A percentile compares a stretch with the other conserved stretches of the same genome.
Evolutionary conservation across 2,797 vertebrate species (phyloP).

Genomic region (Meda fulgida): DNA sequence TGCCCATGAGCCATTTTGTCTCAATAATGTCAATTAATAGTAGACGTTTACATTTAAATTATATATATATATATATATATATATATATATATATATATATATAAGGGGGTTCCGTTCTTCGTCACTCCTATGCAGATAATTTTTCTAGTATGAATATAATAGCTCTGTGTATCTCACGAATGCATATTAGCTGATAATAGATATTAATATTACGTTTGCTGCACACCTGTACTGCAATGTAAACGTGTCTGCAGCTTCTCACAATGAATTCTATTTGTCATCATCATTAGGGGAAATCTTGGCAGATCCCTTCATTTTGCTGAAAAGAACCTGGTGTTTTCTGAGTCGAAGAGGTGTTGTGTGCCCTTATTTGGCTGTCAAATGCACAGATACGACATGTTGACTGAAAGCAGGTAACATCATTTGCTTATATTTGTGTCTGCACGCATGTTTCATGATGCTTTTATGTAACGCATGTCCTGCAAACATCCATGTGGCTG

Average conservation of each 20-base stretch:
- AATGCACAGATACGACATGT: constrained; percentile 61
- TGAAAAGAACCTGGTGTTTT: constrained; percentile 24
- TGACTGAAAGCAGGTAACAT: constrained; percentile 68
- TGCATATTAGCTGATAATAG: not conserved
- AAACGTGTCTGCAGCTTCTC: not conserved
- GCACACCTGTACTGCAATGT: constrained; percentile 3
- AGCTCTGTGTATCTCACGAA: not conserved
- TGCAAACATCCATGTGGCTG: not conserved
- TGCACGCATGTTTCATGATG: not conserved
- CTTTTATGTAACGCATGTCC: not conserved
- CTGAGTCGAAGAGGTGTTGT: constrained; percentile 6
- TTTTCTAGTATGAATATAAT: not conserved
- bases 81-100: not conserved
- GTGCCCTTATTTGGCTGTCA: constrained; percentile 18
- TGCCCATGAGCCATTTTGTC: not conserved
- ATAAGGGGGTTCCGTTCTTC: constrained; percentile 6
- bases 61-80: not conserved
- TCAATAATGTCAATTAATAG: not conserved
- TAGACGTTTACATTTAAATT: not conserved
- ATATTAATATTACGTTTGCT: not conserved
- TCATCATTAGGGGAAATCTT: constrained; percentile 11
- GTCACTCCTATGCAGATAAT: constrained; percentile 9
- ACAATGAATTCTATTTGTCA: not conserved
- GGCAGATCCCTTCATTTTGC: constrained; percentile 17
- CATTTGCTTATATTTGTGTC: not conserved